phyloP scores from a whole-genome alignment of 2,888 invertebrate species.

The Drosophila birchii region DNA sequence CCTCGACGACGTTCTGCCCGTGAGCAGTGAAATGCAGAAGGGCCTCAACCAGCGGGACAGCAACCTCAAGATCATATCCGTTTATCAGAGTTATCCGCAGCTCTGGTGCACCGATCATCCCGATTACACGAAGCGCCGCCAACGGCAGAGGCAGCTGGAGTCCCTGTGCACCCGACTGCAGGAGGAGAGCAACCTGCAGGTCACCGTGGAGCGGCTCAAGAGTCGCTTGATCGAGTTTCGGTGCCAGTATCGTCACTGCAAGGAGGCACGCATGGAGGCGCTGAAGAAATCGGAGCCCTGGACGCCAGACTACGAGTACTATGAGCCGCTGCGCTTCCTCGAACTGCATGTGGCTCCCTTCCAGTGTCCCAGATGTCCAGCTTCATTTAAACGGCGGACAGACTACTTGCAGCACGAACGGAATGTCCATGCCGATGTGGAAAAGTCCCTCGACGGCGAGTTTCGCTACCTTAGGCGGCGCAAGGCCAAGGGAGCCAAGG shows the following conservation, averaged over 20 bases:
- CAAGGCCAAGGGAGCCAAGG: not conserved
- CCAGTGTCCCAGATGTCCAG: conserved; percentile 62
- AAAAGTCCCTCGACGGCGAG: conserved; percentile 21
- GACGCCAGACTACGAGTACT: conserved; percentile 71
- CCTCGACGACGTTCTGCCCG: conserved; percentile 71
- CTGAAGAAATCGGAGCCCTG: conserved; percentile 58
- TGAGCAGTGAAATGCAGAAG: conserved; percentile 65
- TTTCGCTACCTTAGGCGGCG: conserved; percentile 23
- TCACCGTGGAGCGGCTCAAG: conserved; percentile 73
- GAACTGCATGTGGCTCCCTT: conserved; percentile 80
- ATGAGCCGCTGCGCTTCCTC: conserved; percentile 67
- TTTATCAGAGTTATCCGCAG: conserved; percentile 72
- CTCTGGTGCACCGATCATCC: conserved; percentile 77
- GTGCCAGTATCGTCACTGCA: conserved; percentile 73
- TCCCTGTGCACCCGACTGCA: conserved; percentile 70
- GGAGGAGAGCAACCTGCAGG: conserved; percentile 71
- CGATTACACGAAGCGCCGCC: conserved; percentile 75
- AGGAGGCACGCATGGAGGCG: conserved; percentile 64
- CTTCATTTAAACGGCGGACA: conserved; percentile 69
- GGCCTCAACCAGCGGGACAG: conserved; percentile 64
- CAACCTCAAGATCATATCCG: conserved; percentile 75
- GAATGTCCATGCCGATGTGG: conserved; percentile 58
- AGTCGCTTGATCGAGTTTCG: conserved; percentile 77
- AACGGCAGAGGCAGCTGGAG: conserved; percentile 70
- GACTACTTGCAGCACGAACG: conserved; percentile 70